A percentile compares a stretch with the other conserved stretches of the same genome.
Evolutionary conservation across 2,113 vertebrate genomes (phyloP).

Genomic region (Hippocampus abdominalis): DNA sequence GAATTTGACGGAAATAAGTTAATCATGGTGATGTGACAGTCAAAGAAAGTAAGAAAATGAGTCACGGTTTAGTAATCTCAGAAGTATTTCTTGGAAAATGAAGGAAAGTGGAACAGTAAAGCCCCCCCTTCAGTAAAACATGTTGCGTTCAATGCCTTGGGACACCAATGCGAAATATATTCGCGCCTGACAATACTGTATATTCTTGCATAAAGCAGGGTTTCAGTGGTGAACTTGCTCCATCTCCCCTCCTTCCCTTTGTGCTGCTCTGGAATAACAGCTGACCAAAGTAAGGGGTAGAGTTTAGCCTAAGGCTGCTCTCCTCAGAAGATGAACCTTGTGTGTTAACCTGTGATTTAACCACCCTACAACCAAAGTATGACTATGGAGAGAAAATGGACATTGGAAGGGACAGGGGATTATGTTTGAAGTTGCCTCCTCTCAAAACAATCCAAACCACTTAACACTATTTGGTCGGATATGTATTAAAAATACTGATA

Average conservation of each 20-base stretch:
- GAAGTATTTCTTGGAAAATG: not conserved
- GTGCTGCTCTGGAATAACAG: conserved; percentile 16
- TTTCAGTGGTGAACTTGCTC: not conserved
- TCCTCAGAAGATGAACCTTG: conserved; percentile 47
- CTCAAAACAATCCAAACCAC: conserved; percentile 12
- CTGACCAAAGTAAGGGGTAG: conserved; percentile 15
- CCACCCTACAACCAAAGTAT: conserved; percentile 22
- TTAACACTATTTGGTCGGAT: not conserved
- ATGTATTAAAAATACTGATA: too few species aligned
- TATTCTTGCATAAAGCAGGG: not conserved
- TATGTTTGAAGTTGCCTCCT: conserved; percentile 16
- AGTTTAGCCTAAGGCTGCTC: conserved; percentile 36
- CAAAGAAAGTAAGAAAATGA: not conserved
- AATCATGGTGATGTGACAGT: not conserved
- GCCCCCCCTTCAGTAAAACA: not conserved
- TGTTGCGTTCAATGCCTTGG: not conserved
- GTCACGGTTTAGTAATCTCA: not conserved
- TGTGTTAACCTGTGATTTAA: conserved; percentile 55
- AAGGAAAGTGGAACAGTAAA: too few species aligned
- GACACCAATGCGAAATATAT: not conserved
- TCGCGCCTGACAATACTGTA: not conserved
- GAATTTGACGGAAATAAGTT: conserved; percentile 1
- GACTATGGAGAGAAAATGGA: conserved; percentile 10
- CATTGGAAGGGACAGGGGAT: conserved; percentile 3
- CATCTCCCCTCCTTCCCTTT: not conserved